Evolutionary conservation across 2,888 invertebrate genomes (phyloP).

Genomic region (Lomographa bimaculata): DNA sequence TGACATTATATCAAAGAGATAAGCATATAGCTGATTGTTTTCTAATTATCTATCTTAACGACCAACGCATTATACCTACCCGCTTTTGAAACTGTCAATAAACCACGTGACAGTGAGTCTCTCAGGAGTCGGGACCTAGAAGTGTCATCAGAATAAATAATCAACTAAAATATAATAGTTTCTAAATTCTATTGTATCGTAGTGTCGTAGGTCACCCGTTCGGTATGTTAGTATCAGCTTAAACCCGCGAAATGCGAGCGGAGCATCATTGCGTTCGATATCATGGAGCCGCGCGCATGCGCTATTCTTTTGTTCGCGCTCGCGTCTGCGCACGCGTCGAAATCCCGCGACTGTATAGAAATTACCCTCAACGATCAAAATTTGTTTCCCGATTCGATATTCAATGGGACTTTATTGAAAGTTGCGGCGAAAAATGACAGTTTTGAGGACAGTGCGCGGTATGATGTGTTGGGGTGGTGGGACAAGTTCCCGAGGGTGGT

Average conservation of each 20-base stretch:
- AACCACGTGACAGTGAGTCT: too few relatives aligned
- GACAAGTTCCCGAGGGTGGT: slow-evolving; percentile 68
- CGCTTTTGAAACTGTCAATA: too few relatives aligned
- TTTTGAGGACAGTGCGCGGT: slow-evolving; percentile 48
- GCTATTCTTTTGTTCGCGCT: slow-evolving; percentile 49
- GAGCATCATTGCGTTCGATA: slow-evolving; percentile 58
- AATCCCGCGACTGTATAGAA: slow-evolving; percentile 67
- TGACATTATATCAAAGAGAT: too few relatives aligned
- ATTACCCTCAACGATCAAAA: slow-evolving; percentile 62
- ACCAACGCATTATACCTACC: too few relatives aligned
- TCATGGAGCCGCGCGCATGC: slow-evolving; percentile 76
- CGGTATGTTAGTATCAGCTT: slow-evolving; percentile 35
- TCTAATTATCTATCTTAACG: too few relatives aligned
- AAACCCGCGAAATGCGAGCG: slow-evolving; percentile 44
- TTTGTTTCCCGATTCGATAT: slow-evolving; percentile 53
- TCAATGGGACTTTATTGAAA: slow-evolving; percentile 64
- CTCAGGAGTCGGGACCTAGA: too few relatives aligned
- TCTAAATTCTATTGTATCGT: slow-evolving; percentile 49
- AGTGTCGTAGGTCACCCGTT: slow-evolving; percentile 31
- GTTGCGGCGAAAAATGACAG: slow-evolving; percentile 56
- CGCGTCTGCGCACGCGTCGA: slow-evolving; percentile 44
- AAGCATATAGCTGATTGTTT: too few relatives aligned
- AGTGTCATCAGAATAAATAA: slow-evolving; percentile 8
- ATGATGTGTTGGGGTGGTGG: slow-evolving; percentile 67
- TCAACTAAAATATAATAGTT: slow-evolving; percentile 9